Evolutionary conservation across 2,888 invertebrate species (phyloP), one percentile per base, ranked within the genome.

Genomic region (Eupithecia insigniata): DNA sequence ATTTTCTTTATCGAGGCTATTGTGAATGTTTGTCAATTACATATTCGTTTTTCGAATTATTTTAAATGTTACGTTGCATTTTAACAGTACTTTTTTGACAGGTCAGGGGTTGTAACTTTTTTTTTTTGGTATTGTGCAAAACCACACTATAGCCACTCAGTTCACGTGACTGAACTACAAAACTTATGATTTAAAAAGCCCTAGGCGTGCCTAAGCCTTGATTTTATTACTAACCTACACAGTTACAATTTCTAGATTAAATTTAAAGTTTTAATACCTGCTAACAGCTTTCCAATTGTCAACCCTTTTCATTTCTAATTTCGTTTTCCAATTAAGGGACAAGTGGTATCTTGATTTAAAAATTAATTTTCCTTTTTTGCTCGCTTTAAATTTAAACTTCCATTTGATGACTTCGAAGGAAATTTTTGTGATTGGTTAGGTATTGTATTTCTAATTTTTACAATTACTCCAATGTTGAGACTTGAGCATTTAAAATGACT

Each of bases 241-340:
- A 14, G 26, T 55, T 55, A 61, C 67, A 71, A 70, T 71, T 70
- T 64, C 51, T n/a, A 69, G 70, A 77, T 78, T 74, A 70, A 73
- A 75, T 75, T 78, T 73, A 76, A 78, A 76, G 76, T 76, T 78
- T 64, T 69, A 75, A 69, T 76, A 73, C 74, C 72, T 77, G 72
- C 61, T 73, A 74, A 78, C 71, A 73, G 73, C 71, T 72, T 74
- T 74, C n/a, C 65, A 72, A 70, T 74, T 78, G 76, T 78, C 76
- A 76, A 76, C 76, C 78, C 76, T 78, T 78, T 76, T 76, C 76
- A 76, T 76, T 67, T 72, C 71, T 75, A 76, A 78, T 76, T 75
- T 71, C 71, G 74, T 72, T 66, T 75, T 75, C 71, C 69, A 71
- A 74, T 76, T 74, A 55, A 55, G 71, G 66, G 62, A 72, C 70